Conservation (phyloP, 2,888 invertebrate species). For the Aphrophora alni region DNA sequence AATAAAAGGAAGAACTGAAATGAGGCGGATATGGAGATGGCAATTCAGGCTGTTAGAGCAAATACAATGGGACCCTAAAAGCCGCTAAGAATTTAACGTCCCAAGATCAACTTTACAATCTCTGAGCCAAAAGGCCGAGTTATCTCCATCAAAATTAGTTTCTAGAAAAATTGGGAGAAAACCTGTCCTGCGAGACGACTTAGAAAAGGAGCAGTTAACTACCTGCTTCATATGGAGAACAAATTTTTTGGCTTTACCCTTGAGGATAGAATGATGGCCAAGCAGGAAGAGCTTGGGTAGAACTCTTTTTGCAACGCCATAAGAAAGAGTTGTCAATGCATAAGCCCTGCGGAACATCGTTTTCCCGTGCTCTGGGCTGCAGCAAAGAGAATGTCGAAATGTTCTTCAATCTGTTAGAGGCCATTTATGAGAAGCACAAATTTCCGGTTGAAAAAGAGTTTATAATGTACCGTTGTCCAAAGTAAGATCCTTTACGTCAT, state of each 20-base stretch:
- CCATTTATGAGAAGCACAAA: slow-evolving; percentile 44
- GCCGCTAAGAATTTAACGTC: neutral
- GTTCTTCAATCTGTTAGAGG: slow-evolving; percentile 11
- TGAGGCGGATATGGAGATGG: neutral
- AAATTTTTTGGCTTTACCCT: slow-evolving; percentile 35
- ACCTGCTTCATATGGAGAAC: slow-evolving; percentile 37
- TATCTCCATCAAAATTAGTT: neutral
- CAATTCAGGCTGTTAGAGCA: neutral
- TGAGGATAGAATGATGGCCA: slow-evolving; percentile 15
- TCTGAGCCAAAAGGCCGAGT: neutral
- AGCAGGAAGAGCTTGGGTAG: slow-evolving; percentile 39
- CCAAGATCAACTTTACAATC: neutral
- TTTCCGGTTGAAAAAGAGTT: slow-evolving; percentile 46
- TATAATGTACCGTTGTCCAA: slow-evolving; percentile 53
- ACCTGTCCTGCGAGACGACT: neutral
- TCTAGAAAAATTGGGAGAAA: slow-evolving; percentile 18
- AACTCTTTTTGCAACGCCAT: slow-evolving; percentile 40
- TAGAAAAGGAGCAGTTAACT: slow-evolving; percentile 35
- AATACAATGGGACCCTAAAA: neutral
- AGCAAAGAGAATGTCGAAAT: slow-evolving; percentile 27
- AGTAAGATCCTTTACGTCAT: slow-evolving; percentile 52
- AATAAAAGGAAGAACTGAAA: neutral
- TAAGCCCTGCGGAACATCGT: slow-evolving; percentile 38
- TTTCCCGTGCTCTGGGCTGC: slow-evolving; percentile 37
- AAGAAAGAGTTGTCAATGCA: slow-evolving; percentile 32